Percentiles rank a stretch among this genome's conserved stretches.
phyloP scores from a whole-genome alignment of 2,888 invertebrate species.

The Tanypteryx hageni region DNA sequence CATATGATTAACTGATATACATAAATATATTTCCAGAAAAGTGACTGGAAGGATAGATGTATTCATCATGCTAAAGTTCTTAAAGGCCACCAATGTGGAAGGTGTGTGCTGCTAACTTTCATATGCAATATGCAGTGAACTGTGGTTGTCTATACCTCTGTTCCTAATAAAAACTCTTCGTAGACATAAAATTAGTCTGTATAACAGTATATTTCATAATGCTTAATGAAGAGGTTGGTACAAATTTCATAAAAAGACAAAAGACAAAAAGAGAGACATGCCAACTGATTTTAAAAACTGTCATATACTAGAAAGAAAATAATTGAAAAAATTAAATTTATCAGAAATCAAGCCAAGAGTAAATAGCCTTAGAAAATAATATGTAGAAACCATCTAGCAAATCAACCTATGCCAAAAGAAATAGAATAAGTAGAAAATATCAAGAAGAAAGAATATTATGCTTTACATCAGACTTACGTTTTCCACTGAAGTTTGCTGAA shows the following conservation, averaged over 20 bases:
- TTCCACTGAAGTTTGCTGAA: slow-evolving; percentile 97
- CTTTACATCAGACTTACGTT: slow-evolving; percentile 84
- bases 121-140: slow-evolving; percentile 1
- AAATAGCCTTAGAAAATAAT: slow-evolving; percentile 1
- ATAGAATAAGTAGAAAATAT: slow-evolving; percentile 22
- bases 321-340: neutral
- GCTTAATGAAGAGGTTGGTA: neutral
- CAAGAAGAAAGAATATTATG: slow-evolving; percentile 23
- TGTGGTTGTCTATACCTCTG: neutral
- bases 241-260: neutral
- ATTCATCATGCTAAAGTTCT: slow-evolving; percentile 4
- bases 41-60: neutral
- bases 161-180: neutral
- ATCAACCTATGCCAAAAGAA: slow-evolving; percentile 40
- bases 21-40: neutral
- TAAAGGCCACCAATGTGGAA: neutral
- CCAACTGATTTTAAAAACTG: neutral
- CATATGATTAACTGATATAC: neutral
- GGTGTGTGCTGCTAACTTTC: neutral
- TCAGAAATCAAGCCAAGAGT: neutral
- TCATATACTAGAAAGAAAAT: neutral
- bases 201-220: slow-evolving; percentile 4
- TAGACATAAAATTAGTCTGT: neutral
- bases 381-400: slow-evolving; percentile 50
- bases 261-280: neutral